Evolutionary conservation across 2,888 invertebrate species (phyloP).

Genomic region (Thereva unica): DNA sequence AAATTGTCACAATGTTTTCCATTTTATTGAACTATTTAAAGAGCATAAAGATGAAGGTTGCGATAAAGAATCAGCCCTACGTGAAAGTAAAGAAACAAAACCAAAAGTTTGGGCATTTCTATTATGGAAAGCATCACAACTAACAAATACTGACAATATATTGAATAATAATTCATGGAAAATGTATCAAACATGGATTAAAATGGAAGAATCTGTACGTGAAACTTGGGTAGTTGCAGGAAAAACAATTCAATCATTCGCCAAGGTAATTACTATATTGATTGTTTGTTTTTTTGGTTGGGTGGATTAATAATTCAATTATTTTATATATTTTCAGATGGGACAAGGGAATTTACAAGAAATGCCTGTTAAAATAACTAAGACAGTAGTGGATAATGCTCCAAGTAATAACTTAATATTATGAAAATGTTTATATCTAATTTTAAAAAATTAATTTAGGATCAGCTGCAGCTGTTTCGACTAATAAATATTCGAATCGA

Average conservation of each 20-base stretch:
- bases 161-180: slow-evolving; percentile 72
- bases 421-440: not conserved
- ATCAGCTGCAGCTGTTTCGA: not conserved
- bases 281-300: too few relatives aligned
- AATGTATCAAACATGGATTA: slow-evolving; percentile 82
- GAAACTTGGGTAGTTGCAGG: slow-evolving; percentile 83
- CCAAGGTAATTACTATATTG: slow-evolving; percentile 60
- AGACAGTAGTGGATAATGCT: slow-evolving; percentile 55
- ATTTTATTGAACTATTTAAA: slow-evolving; percentile 78
- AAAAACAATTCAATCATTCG: slow-evolving; percentile 72
- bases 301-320: too few relatives aligned
- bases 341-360: slow-evolving; percentile 57
- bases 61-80: slow-evolving; percentile 65
- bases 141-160: slow-evolving; percentile 53
- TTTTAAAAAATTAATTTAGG: not conserved
- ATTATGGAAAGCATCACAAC: slow-evolving; percentile 73
- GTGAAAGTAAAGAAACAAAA: slow-evolving; percentile 72
- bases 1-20: slow-evolving; percentile 78
- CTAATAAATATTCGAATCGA: slow-evolving; percentile 13
- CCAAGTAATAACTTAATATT: slow-evolving; percentile 31
- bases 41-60: slow-evolving; percentile 69
- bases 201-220: slow-evolving; percentile 73
- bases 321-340: slow-evolving; percentile 43
- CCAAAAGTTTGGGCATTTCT: slow-evolving; percentile 85
- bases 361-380: slow-evolving; percentile 59